These are phyloP conservation scores for Silurus aristotelis DNA, from an alignment of 2,797 vertebrate species.

Conservation along the genomic window DNA sequence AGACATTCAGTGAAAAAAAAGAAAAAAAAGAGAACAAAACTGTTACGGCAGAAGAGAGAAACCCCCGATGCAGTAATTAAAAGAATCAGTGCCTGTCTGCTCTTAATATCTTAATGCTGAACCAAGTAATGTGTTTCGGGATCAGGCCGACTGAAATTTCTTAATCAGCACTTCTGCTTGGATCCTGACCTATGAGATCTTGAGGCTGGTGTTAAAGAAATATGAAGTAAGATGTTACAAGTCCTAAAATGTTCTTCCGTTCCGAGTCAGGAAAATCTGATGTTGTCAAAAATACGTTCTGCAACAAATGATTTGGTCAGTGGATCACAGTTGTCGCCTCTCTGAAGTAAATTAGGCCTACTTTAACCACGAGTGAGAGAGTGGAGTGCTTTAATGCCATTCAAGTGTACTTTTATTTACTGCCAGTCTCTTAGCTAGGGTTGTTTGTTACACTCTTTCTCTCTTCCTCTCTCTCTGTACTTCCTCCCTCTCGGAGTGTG, in stretches of 20 bases:
- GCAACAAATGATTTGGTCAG: slow-evolving; percentile 19
- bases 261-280: not conserved
- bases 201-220: not conserved
- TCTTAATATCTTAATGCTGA: slow-evolving; percentile 47
- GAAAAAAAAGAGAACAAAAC: slow-evolving; percentile 52
- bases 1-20: slow-evolving; percentile 3
- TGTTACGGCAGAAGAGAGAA: slow-evolving; percentile 50
- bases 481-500: slow-evolving; percentile 51
- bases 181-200: not conserved
- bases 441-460: slow-evolving; percentile 42
- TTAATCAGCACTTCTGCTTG: slow-evolving; percentile 24
- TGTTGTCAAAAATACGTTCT: slow-evolving; percentile 1
- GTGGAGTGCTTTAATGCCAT: slow-evolving; percentile 47
- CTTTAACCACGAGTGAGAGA: slow-evolving; percentile 30
- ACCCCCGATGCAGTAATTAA: slow-evolving; percentile 58
- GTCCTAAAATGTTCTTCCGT: slow-evolving; percentile 9
- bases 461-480: slow-evolving; percentile 15
- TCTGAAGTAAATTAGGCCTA: slow-evolving; percentile 39
- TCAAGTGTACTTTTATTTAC: slow-evolving; percentile 53
- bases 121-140: slow-evolving; percentile 32
- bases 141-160: slow-evolving; percentile 21
- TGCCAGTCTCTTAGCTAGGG: slow-evolving; percentile 40
- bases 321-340: slow-evolving; percentile 19
- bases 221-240: not conserved
- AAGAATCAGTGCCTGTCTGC: slow-evolving; percentile 43